Conservation (phyloP, 2,113 vertebrate genomes). For the Puffinus mauretanicus region DNA sequence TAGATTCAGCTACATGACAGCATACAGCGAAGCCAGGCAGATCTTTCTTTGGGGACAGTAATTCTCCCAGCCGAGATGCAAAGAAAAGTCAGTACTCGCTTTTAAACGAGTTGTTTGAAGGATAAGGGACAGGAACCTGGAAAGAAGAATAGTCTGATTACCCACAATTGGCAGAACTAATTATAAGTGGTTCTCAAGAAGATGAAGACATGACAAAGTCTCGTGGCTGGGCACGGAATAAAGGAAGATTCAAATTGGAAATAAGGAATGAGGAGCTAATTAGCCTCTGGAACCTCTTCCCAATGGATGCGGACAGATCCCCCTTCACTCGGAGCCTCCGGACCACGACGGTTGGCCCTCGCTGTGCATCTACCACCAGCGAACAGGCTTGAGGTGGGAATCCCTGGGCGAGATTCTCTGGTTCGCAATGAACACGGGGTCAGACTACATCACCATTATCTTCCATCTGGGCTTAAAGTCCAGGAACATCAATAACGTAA, state of each 20-base stretch:
- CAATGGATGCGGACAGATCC: background rate
- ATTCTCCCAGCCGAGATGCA: background rate
- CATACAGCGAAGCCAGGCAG: rapidly evolving
- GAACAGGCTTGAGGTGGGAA: background rate
- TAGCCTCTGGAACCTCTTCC: background rate
- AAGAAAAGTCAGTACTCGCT: background rate
- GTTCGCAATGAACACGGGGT: background rate
- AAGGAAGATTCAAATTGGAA: background rate
- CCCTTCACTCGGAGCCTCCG: background rate
- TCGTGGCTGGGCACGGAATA: background rate
- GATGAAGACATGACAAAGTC: background rate
- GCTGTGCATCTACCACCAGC: rapidly evolving
- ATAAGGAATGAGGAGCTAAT: background rate
- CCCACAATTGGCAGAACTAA: background rate
- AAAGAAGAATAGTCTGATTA: background rate
- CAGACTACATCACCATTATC: background rate
- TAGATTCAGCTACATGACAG: background rate
- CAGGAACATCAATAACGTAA: background rate
- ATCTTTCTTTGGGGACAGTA: background rate
- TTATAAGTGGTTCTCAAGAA: background rate
- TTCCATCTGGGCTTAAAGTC: background rate
- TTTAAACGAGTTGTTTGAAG: background rate
- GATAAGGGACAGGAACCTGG: background rate
- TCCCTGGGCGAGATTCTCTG: background rate
- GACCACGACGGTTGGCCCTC: background rate